Evolutionary conservation across 2,113 vertebrate species (phyloP), one percentile per base, ranked within the genome.

Genomic region (Onychostruthus taczanowskii): DNA sequence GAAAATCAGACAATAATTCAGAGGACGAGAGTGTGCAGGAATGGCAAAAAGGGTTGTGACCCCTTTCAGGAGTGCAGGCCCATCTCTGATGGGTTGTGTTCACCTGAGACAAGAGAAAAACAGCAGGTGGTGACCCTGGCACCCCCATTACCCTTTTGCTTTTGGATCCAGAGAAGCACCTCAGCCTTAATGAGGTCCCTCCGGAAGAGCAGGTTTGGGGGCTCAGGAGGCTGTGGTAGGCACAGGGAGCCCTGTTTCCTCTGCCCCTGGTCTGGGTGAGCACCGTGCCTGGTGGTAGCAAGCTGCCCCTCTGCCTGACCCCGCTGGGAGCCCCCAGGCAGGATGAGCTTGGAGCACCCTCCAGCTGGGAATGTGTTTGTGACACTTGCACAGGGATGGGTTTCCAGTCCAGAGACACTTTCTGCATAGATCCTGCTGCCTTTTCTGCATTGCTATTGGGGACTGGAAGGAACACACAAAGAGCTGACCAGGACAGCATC

Each of bases 1-100:
- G 96, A 91, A 97, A 98, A 97, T 97, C 96, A 97, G 93, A 93
- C 94, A 87, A 90, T 96, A 97, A 98, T 98, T 97, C 97, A 97
- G 89, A 19, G 58, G 80, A 87, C 89, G 95, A 97, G 94, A 95
- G 75, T 16, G 78, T 81, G 96, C 96, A 89, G 97, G 96, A 96
- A 96, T 88, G 94, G 95, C 93, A 31, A 76, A 96, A 96, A 82
- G 93, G 96, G 96, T 82, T 92, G 81, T 91, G 92, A 96, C 93
- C 94, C 95, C 93, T 96, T 85, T 96, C 97, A 97, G 96, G 93
- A 96, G 96, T 81, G 97, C 97, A 97, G 84, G n/a, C 46, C 84
- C 47, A 22, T 87, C 91, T 95, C 63, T 22, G 89, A 94, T 28
- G 90, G 91, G 94, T 95, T 94, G 75, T 62, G 76, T 64, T 84